Evolutionary conservation across 2,113 vertebrate species (phyloP).

Genomic region (Peromyscus californicus): DNA sequence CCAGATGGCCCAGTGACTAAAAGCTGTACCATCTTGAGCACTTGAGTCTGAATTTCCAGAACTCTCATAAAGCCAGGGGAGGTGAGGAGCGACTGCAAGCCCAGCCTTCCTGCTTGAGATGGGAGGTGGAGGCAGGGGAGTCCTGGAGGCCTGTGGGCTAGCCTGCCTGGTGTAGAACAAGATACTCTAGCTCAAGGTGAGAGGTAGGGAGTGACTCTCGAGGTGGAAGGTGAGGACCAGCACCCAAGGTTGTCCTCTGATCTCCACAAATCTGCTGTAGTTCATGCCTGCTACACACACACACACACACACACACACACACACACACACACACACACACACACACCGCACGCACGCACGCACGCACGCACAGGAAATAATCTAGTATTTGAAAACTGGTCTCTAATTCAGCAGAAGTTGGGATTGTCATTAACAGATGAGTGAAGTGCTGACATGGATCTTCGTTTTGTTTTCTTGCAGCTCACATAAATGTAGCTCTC

Average conservation of each 20-base stretch:
- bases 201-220: not conserved
- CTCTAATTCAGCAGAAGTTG: conserved; percentile 3
- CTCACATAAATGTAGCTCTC: not conserved
- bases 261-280: not conserved
- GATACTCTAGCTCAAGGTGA: not conserved
- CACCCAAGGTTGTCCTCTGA: not conserved
- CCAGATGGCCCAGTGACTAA: not conserved
- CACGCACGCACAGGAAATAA: not conserved
- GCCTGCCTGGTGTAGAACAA: not conserved
- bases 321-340: not conserved
- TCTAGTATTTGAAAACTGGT: not conserved
- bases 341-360: not conserved
- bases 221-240: not conserved
- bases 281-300: not conserved
- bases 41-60: not conserved
- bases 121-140: not conserved
- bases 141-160: not conserved
- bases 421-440: not conserved
- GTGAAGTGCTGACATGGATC: not conserved
- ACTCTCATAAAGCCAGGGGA: not conserved
- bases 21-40: too few species aligned
- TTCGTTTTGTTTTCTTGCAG: not conserved
- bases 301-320: not conserved
- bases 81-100: not conserved
- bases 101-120: not conserved